A percentile compares a stretch with the other conserved stretches of the same genome.
Evolutionary conservation across 2,113 vertebrate genomes (phyloP).

Genomic region (Syrmaticus mikado): DNA sequence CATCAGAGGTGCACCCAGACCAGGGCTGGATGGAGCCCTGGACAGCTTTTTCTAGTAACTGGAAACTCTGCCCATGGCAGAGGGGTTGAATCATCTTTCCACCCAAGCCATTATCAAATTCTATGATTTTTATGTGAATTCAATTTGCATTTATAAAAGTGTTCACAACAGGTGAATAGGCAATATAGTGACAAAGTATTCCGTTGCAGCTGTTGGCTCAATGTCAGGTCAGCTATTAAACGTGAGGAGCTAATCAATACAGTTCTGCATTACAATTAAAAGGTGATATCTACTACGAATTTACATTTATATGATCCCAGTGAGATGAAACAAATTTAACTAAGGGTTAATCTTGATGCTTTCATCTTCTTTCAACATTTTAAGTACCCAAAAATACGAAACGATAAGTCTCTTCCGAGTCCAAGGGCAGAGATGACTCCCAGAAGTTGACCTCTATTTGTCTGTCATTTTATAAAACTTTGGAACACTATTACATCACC

Average conservation of each 20-base stretch:
- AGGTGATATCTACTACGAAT: neutral
- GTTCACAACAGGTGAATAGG: neutral
- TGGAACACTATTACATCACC: neutral
- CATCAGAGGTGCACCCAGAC: neutral
- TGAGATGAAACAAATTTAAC: neutral
- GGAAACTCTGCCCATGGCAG: neutral
- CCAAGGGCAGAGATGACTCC: neutral
- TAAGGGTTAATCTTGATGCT: neutral
- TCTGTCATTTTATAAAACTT: neutral
- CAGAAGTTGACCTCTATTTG: neutral
- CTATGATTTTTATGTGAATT: neutral
- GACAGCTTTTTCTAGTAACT: neutral
- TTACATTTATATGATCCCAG: neutral
- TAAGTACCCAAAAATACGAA: neutral
- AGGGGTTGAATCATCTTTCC: neutral
- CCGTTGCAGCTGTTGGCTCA: neutral
- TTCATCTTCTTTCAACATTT: neutral
- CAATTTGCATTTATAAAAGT: neutral
- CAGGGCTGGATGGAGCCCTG: neutral
- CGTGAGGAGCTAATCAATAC: neutral
- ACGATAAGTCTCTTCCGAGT: neutral
- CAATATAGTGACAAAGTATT: neutral
- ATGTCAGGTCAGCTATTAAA: neutral
- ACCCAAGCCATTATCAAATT: neutral
- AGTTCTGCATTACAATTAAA: neutral